Evolutionary conservation across 2,888 invertebrate species (phyloP), one percentile per base, ranked within the genome.

Genomic region (Scaptodrosophila latifasciaeformis): DNA sequence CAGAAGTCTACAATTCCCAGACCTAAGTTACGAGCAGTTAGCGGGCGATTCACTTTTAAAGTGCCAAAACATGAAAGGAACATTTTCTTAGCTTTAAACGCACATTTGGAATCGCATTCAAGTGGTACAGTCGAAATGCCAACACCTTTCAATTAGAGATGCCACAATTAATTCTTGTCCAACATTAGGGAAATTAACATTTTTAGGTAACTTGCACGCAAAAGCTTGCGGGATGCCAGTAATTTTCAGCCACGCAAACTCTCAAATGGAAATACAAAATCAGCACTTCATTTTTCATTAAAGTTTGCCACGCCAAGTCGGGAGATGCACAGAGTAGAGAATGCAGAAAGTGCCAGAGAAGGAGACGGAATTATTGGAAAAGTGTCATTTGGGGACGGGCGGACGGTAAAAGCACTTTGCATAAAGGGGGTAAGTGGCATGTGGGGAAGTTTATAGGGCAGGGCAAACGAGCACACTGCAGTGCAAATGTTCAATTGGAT

Each of bases 401-500:
- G n/a, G n/a, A n/a, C n/a, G n/a, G n/a, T n/a, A n/a, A 76, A 56
- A 65, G 67, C 72, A 74, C 77, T 82, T 71, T 78, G 74, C 80
- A 77, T n/a, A n/a, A n/a, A n/a, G n/a, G n/a, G n/a, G n/a, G 29
- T 27, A 31, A 17, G 52, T 54, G 53, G 50, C 39, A 12, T 34
- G 34, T 34, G 34, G 34, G 13, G 34, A 12, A 12, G 13, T 7
- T 15, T 34, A 10, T 37, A 17, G 57, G 72, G 54, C 51, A 56
- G 57, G 62, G 62, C 71, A 65, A 65, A 40, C 62, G 65, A 51
- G 45, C 58, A 45, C 7, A 43, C 47, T 58, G 49, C 51, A 57
- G 79, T 70, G 82, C 82, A 82, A 82, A 82, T 76, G 82, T 74
- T 72, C 83, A 84, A 84, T 84, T 83, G 83, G 83, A 83, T 83